A percentile compares a stretch with the other conserved stretches of the same genome.
These are phyloP conservation scores for Boloria euphrosyne DNA, from an alignment of 2,888 invertebrate species.

Conservation along the genomic window DNA sequence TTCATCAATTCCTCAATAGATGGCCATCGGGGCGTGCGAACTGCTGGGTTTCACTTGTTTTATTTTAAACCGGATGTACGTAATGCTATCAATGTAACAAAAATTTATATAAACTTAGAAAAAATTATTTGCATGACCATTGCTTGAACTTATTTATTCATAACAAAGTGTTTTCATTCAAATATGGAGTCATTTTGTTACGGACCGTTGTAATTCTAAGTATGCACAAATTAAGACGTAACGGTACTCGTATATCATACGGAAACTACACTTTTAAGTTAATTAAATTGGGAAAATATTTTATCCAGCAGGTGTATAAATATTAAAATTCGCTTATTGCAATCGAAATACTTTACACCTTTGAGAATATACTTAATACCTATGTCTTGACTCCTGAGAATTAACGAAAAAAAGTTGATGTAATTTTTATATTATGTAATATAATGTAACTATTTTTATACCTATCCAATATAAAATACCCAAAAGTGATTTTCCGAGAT, in stretches of 20 bases:
- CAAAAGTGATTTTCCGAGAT: no score
- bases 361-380: no score
- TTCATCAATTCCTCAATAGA: slow-evolving; percentile 36
- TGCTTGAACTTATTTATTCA: background rate
- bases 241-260: background rate
- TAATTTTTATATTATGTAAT: no score
- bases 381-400: no score
- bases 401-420: no score
- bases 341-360: no score
- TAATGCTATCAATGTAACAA: slow-evolving; percentile 8
- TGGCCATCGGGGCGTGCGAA: slow-evolving; percentile 35
- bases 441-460: no score
- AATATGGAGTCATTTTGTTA: background rate
- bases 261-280: no score
- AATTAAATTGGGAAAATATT: no score
- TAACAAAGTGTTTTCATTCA: slow-evolving; percentile 2
- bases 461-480: no score
- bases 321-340: no score
- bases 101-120: background rate
- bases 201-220: background rate
- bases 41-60: slow-evolving; percentile 26
- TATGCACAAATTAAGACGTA: background rate
- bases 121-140: slow-evolving; percentile 1
- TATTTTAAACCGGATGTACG: background rate
- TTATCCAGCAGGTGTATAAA: no score